Conservation (phyloP, 2,113 vertebrate genomes). For the Azemiops feae region DNA sequence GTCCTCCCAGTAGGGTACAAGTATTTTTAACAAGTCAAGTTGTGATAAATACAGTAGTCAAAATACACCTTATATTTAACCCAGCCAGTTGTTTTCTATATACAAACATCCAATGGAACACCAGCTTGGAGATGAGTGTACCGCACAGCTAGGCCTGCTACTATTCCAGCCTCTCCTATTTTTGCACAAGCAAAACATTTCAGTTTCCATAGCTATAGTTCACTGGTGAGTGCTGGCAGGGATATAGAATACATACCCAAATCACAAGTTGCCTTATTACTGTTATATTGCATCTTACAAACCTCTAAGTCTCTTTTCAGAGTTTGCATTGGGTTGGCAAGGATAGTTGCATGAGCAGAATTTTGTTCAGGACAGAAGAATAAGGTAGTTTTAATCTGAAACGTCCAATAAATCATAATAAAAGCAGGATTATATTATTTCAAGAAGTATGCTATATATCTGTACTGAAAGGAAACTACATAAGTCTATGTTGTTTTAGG, state of each 20-base stretch:
- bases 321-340: neutral
- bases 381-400: neutral
- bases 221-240: neutral
- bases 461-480: neutral
- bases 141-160: neutral
- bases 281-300: conserved; percentile 15
- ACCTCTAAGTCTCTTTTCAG: neutral
- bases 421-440: neutral
- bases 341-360: neutral
- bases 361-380: neutral
- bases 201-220: neutral
- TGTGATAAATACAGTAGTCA: conserved; percentile 48
- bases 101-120: neutral
- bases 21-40: conserved; percentile 44
- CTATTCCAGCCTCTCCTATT: neutral
- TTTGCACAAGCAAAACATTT: conserved; percentile 2
- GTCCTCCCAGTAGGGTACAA: conserved; percentile 22
- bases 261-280: conserved; percentile 9
- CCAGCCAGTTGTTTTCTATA: conserved; percentile 38
- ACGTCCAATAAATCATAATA: neutral
- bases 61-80: conserved; percentile 51
- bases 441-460: neutral
- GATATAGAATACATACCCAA: neutral
- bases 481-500: neutral
- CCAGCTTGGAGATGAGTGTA: neutral